These are phyloP conservation scores for Melanotaenia parkinsoni DNA, from an alignment of 2,797 vertebrate genomes.

Conservation along the genomic window DNA sequence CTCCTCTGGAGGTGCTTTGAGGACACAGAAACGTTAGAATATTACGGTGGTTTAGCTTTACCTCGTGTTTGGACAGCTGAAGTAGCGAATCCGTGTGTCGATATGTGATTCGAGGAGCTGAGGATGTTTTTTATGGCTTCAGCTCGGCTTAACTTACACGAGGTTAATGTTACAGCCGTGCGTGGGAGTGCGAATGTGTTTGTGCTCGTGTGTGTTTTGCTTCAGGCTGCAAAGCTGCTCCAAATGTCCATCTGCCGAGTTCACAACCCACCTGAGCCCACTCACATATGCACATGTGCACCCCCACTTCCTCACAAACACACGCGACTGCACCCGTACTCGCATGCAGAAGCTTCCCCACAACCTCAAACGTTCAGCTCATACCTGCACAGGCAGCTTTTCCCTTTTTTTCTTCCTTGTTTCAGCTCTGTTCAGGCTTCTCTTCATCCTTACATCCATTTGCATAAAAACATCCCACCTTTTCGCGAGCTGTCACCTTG, in stretches of 20 bases:
- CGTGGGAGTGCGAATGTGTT: conserved; percentile 51
- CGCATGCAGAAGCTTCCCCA: conserved; percentile 16
- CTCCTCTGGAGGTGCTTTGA: conserved; percentile 49
- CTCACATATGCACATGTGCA: conserved; percentile 55
- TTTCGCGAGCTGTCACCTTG: conserved; percentile 71
- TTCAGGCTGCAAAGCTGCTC: conserved; percentile 81
- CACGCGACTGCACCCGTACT: conserved; percentile 9
- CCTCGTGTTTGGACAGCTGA: conserved; percentile 68
- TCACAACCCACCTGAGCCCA: conserved; percentile 82
- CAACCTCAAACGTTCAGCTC: conserved; percentile 6
- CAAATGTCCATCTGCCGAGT: conserved; percentile 83
- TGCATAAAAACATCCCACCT: conserved; percentile 72
- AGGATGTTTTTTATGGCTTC: conserved; percentile 56
- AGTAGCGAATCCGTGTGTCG: conserved; percentile 57
- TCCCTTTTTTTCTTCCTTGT: conserved; percentile 2
- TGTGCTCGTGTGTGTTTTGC: conserved; percentile 58
- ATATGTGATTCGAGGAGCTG: conserved; percentile 66
- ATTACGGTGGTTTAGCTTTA: conserved; percentile 54
- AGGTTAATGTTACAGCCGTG: conserved; percentile 74
- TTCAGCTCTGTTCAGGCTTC: conserved; percentile 26
- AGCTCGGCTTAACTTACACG: conserved; percentile 63
- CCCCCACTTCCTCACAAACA: conserved; percentile 8
- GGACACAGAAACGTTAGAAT: conserved; percentile 60
- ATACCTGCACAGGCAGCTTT: conserved; percentile 32
- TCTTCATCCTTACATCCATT: conserved; percentile 49